Base-by-base conservation (phyloP, 2,888 invertebrate species). In the Pollenia labialis region DNA sequence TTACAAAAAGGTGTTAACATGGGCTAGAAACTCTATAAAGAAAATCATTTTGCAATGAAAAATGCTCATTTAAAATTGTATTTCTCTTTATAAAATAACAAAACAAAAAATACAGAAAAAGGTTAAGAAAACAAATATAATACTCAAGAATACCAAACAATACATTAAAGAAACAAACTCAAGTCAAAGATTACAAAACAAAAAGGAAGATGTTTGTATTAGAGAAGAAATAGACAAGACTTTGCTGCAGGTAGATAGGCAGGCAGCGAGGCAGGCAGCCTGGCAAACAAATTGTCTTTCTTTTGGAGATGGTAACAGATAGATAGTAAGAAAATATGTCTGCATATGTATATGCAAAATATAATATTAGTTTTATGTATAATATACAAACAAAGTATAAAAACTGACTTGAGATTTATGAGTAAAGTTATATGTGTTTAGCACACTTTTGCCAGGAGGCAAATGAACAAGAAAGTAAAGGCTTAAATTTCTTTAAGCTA, bases 381-480 rank as follows among this genome's bases (percentile, higher is more conserved):
- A 46, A 72, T 54, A 81, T 66, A 64, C 81, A 83, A 77, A 66
- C 64, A 77, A 72, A 32, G 40, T 54, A 71, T 14, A 56, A 42
- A 71, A 83, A 62, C 83, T 69, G 52, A 68, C 68, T 82, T 60
- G 23, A 83, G 83, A 83, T 83, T 83, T 83, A 83, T 77, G 76
- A 71, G 64, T n/a, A 54, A 54, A 82, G 54, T 82, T 82, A 76
- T 71, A 8, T 71, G 18, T 72, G 48, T 52, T 48, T 64, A 69
- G 18, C 46, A 58, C 68, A 68, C 50, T 50, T 60, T 69, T 52
- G 46, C 68, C 50, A 16, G 40, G n/a, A 68, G 75, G 60, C 52
- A 69, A 69, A 75, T 81, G 66, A 48, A 56, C 16, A 11, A 14
- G 10, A 60, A 50, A 8, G 42, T 16, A 11, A 68, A 23, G 58